Base-by-base conservation (phyloP, 1,140 invertebrate genomes). In the Delia radicum region DNA sequence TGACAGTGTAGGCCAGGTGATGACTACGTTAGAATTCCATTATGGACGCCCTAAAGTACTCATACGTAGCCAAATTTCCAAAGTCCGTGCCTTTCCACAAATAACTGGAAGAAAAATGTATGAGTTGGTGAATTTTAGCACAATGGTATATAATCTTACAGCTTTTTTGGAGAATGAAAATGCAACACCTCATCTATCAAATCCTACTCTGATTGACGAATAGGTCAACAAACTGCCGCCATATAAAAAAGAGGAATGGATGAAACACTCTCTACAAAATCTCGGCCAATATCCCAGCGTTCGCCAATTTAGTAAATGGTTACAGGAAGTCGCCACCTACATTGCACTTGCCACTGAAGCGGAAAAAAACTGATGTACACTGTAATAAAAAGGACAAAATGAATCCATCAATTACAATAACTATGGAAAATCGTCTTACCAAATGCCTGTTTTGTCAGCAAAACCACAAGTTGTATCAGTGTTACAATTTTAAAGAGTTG, bases 251-350 rank as follows among this genome's bases (percentile, higher is more conserved):
- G 63, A 69, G 31, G 74, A 71, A 75, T 75, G 15, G 74, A 62
- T 63, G 27, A 73, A 21, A 67, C n/a, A 26, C 7, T 67, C 65
- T 8, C 5, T 67, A 12, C 31, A 31, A 21, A 4, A n/a, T 67
- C 26, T 67, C n/a, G 28, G 65, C 13, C 28, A 8, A 15, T 67
- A 67, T 21, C 65, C 28, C 15, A 33, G 21, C 18, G 31, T 67
- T 21, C 65, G 21, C 15, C 13, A 63, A 4, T 63, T 63, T 74
- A 74, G 29, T 42, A 24, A 21, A 13, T 63, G 55, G 21, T 15
- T 63, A 3, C 73, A 74, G 29, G 55, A 74, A 28, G 42, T 65
- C 85, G 5, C 55, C 77, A 74, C 33, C 37, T 74, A 37, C 13
- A 28, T 74, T 42, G 33, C 29, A 1, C 33, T 74, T 33, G 27